Evolutionary conservation across 1,140 invertebrate genomes (phyloP).

Genomic region (Centruroides sculpturatus): DNA sequence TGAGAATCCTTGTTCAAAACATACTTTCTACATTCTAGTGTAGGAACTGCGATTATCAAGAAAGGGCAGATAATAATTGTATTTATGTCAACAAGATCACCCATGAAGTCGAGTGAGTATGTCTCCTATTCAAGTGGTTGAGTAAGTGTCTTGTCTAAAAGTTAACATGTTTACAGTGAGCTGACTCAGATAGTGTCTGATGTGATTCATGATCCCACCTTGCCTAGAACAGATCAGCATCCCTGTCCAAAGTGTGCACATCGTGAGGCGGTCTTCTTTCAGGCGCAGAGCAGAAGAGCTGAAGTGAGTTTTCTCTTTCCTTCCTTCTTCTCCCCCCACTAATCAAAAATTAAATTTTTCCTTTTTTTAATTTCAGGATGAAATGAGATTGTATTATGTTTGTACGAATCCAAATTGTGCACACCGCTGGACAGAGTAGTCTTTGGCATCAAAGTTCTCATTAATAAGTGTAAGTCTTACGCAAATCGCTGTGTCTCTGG

Average conservation of each 20-base stretch:
- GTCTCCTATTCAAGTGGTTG: not conserved
- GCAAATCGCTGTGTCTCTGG: too few relatives aligned
- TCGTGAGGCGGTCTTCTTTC: conserved; percentile 83
- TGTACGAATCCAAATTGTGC: conserved; percentile 86
- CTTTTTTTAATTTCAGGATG: conserved; percentile 47
- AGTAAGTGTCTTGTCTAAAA: conserved; percentile 3
- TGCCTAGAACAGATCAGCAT: conserved; percentile 95
- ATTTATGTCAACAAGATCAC: conserved; percentile 99
- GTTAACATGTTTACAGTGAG: conserved; percentile 46
- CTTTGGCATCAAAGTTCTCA: not conserved
- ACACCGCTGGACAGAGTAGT: conserved; percentile 92
- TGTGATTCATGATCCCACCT: conserved; percentile 92
- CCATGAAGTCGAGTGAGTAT: conserved; percentile 94
- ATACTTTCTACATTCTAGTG: conserved; percentile 1
- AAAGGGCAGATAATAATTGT: conserved; percentile 86
- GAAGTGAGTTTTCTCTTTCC: conserved; percentile 40
- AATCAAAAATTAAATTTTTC: not conserved
- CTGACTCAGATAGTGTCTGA: conserved; percentile 95
- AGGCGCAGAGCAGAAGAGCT: conserved; percentile 84
- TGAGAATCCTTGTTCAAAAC: too few relatives aligned
- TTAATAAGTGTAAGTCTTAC: too few relatives aligned
- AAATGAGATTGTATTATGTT: conserved; percentile 98
- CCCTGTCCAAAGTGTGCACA: conserved; percentile 91
- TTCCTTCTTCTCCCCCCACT: not conserved
- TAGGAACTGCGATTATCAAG: conserved; percentile 24